A percentile compares a stretch with the other conserved stretches of the same genome.
Conservation (phyloP, 2,113 vertebrate species). For the Mirza zaza region DNA sequence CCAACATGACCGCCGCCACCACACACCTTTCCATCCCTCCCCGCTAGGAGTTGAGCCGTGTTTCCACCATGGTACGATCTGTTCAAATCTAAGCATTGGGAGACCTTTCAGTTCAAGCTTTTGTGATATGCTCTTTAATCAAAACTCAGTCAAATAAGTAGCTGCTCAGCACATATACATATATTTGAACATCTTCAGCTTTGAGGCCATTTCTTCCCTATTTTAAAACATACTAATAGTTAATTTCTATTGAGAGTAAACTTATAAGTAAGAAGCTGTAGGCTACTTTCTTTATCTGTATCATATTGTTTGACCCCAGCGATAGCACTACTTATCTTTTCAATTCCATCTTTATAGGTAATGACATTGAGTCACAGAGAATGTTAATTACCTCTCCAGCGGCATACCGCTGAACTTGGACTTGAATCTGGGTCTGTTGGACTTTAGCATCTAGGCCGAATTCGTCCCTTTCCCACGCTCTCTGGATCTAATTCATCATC, state of each 20-base stretch:
- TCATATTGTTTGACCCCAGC: background rate
- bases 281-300: background rate
- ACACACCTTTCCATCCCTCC: background rate
- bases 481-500: background rate
- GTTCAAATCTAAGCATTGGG: background rate
- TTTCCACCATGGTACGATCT: rapidly evolving
- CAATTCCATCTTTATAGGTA: background rate
- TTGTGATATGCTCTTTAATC: rapidly evolving
- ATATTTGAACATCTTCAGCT: no score
- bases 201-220: background rate
- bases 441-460: background rate
- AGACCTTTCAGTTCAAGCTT: background rate
- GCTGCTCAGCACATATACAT: no score
- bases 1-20: rapidly evolving
- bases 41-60: background rate
- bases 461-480: background rate
- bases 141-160: no score
- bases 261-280: background rate
- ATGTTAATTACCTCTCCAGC: background rate
- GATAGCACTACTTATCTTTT: background rate
- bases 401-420: background rate
- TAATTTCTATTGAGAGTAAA: background rate
- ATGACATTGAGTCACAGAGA: background rate
- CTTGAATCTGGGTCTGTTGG: background rate
- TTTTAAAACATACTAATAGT: background rate